These are phyloP conservation scores for Cyrtonyx montezumae DNA, from an alignment of 2,113 vertebrate genomes.

Conservation along the genomic window DNA sequence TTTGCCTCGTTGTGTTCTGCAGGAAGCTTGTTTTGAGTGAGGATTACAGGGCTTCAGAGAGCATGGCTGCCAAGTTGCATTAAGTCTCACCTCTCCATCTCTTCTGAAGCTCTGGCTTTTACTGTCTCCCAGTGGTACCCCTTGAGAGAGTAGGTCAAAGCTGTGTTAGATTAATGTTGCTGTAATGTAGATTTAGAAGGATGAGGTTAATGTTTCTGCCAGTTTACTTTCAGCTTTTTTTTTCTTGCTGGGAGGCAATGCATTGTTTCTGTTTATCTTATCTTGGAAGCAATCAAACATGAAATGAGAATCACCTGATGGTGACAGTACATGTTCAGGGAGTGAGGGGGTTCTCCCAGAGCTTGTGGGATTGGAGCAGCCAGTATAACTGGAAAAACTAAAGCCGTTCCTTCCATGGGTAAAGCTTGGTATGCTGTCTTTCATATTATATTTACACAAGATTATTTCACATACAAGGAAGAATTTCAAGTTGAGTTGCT, in stretches of 20 bases:
- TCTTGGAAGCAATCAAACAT: background rate
- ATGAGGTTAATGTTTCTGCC: background rate
- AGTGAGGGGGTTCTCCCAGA: background rate
- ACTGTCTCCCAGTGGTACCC: accelerated
- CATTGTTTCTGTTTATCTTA: background rate
- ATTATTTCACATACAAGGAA: constrained; percentile 34
- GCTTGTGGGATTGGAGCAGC: constrained; percentile 37
- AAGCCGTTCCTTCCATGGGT: constrained; percentile 4
- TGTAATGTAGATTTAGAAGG: background rate
- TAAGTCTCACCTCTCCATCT: background rate
- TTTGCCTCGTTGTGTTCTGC: background rate
- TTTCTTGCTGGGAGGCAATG: background rate
- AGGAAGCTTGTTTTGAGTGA: background rate
- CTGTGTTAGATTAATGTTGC: background rate
- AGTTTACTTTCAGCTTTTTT: background rate
- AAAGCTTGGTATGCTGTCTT: constrained; percentile 43
- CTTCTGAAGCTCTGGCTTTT: background rate
- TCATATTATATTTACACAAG: background rate
- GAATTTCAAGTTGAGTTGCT: constrained; percentile 36
- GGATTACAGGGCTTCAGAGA: background rate
- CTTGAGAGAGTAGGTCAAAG: background rate
- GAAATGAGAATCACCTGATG: constrained; percentile 2
- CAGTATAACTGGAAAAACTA: constrained; percentile 62
- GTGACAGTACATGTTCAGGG: background rate
- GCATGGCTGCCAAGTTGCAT: background rate